phyloP scores from a whole-genome alignment of 1,140 invertebrate species.

The Yoshiicerus persimilis region DNA sequence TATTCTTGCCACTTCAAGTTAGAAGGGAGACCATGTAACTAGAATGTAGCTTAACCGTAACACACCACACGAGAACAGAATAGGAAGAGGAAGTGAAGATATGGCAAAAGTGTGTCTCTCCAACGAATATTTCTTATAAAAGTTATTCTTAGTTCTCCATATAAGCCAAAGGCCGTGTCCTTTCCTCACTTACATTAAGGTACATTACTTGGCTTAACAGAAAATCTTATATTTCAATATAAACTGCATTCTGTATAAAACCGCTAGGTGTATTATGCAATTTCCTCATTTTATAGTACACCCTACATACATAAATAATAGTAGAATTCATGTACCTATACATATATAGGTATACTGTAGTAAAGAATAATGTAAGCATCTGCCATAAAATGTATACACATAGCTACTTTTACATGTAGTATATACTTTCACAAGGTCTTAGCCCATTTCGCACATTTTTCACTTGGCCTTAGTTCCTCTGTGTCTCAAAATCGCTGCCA shows the following conservation, averaged over 20 bases:
- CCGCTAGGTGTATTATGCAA: background rate
- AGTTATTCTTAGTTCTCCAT: background rate
- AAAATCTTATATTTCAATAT: background rate
- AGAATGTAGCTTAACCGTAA: background rate
- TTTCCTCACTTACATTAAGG: background rate
- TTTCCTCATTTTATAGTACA: too few species aligned
- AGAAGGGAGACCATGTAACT: background rate
- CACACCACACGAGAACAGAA: background rate
- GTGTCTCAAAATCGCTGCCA: background rate
- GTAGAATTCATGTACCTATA: too few species aligned
- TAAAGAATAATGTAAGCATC: too few species aligned
- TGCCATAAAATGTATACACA: too few species aligned
- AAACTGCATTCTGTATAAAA: background rate
- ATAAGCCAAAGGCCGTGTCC: background rate
- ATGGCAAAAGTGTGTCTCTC: background rate
- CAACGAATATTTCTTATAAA: background rate
- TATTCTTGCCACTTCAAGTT: background rate
- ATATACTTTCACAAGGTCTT: background rate
- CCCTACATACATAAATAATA: too few species aligned
- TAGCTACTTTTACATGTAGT: background rate
- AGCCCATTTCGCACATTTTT: constrained; percentile 16
- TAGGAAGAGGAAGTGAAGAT: background rate
- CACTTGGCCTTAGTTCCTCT: background rate
- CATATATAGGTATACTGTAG: too few species aligned
- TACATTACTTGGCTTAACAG: background rate